phyloP scores from a whole-genome alignment of 2,888 invertebrate species.

The Ceriagrion tenellum region DNA sequence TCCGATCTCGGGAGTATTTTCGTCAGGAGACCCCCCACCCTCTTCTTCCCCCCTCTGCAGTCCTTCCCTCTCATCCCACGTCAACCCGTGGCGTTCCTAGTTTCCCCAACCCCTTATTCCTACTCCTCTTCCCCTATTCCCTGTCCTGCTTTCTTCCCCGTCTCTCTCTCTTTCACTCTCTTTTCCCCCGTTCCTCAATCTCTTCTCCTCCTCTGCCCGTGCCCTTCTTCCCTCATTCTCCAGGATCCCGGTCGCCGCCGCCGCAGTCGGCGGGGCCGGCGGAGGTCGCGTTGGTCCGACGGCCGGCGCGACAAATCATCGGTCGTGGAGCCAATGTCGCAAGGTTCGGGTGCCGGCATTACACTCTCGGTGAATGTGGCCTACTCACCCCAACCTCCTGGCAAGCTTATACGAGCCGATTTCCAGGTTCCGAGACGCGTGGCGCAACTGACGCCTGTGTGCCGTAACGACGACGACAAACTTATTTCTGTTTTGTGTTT shows the following conservation, averaged over 20 bases:
- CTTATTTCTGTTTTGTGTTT: no score
- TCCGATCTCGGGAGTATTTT: slow-evolving; percentile 61
- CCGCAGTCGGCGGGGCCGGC: not conserved
- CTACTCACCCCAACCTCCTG: not conserved
- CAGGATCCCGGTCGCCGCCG: not conserved
- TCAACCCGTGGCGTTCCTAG: not conserved
- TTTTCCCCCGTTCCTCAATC: not conserved
- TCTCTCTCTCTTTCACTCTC: not conserved
- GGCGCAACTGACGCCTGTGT: not conserved
- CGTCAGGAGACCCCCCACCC: slow-evolving; percentile 56
- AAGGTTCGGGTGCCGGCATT: not conserved
- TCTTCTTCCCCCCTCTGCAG: not conserved
- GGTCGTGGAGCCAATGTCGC: not conserved
- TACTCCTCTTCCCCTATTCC: not conserved
- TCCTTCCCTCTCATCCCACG: not conserved
- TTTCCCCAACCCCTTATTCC: not conserved
- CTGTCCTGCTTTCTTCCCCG: no score
- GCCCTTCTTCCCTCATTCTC: slow-evolving; percentile 29
- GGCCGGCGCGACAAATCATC: not conserved
- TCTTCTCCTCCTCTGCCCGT: not conserved
- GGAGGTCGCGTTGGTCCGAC: not conserved
- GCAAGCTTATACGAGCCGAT: not conserved
- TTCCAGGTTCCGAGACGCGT: not conserved
- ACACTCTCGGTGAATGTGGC: not conserved
- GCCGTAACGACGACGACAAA: no score